phyloP scores from a whole-genome alignment of 23 tunicate species.

The Corella eumyota region DNA sequence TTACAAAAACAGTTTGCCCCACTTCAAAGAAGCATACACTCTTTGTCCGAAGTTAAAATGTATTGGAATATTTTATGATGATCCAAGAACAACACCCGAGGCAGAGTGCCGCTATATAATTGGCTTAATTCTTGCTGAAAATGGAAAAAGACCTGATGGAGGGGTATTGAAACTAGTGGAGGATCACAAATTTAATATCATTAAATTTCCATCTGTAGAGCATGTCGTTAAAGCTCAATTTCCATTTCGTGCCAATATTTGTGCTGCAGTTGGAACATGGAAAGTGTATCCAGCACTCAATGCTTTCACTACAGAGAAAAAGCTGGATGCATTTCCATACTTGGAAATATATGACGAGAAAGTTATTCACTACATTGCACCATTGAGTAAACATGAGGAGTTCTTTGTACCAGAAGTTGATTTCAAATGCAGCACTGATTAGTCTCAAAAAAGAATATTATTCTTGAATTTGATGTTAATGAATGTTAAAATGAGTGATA shows the following conservation, averaged over 20 bases:
- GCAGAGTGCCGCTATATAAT: conserved; percentile 24
- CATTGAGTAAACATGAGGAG: conserved; percentile 58
- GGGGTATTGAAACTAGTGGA: conserved; percentile 9
- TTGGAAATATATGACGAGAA: conserved; percentile 20
- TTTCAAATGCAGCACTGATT: too few species aligned
- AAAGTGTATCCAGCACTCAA: conserved; percentile 60
- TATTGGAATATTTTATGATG: conserved; percentile 40
- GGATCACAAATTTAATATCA: conserved; percentile 16
- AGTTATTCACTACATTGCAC: conserved; percentile 42
- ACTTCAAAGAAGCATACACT: conserved; percentile 26
- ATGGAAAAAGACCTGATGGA: conserved; percentile 21
- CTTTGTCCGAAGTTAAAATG: conserved; percentile 14
- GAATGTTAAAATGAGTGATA: too few species aligned
- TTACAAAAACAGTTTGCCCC: conserved; percentile 36
- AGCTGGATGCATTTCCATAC: conserved; percentile 57
- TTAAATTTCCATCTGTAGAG: conserved; percentile 39
- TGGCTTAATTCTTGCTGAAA: conserved; percentile 28
- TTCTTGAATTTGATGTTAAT: too few species aligned
- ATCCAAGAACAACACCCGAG: conserved; percentile 8
- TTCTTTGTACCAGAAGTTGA: conserved; percentile 52
- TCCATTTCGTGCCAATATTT: conserved; percentile 27
- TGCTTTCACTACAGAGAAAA: too few species aligned
- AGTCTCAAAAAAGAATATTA: too few species aligned
- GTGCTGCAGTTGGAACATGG: conserved; percentile 34
- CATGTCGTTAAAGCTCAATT: conserved; percentile 39